Conservation (phyloP, 2,797 vertebrate species). For the Sylvia borin region DNA sequence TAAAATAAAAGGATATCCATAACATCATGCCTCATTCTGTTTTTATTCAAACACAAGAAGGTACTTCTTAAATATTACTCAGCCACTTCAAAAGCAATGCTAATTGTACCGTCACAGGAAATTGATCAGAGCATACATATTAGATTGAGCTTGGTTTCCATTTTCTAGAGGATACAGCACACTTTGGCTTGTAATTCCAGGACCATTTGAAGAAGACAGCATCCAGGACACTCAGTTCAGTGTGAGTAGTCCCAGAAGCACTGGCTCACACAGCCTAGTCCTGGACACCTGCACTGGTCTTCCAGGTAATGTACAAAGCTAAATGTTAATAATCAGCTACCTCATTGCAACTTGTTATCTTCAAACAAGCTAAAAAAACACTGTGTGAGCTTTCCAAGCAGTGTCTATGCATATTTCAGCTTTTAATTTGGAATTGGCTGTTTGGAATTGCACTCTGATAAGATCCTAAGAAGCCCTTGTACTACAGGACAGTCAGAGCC, state of each 20-base stretch:
- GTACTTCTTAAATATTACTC: conserved; percentile 52
- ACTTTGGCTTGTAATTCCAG: neutral
- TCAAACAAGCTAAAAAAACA: neutral
- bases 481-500: neutral
- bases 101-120: conserved; percentile 48
- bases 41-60: conserved; percentile 58
- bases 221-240: neutral
- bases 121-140: conserved; percentile 4
- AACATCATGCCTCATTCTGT: conserved; percentile 48
- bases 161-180: conserved; percentile 35
- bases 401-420: neutral
- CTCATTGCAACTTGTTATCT: neutral
- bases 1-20: conserved; percentile 77
- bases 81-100: conserved; percentile 49
- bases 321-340: neutral
- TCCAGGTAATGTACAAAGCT: neutral
- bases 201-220: conserved; percentile 13
- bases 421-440: neutral
- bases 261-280: neutral
- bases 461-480: accelerated
- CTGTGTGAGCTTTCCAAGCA: neutral
- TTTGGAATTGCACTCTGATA: neutral
- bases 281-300: neutral
- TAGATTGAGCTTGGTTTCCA: neutral
- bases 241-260: neutral